phyloP scores from a whole-genome alignment of 2,888 invertebrate genomes.

The Acanthosoma haemorrhoidale region DNA sequence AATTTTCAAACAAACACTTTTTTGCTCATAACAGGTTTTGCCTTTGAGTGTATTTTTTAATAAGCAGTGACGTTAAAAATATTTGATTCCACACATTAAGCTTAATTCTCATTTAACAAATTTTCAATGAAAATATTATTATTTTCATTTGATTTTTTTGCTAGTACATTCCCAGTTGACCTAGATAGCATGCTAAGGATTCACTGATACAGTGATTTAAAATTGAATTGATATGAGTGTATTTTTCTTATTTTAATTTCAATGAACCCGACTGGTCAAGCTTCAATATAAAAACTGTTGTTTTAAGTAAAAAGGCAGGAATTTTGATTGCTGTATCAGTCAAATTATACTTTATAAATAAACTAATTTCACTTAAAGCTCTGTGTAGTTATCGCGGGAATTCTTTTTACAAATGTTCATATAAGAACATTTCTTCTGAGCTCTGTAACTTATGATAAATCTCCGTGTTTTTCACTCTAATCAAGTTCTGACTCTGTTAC shows the following conservation, averaged over 20 bases:
- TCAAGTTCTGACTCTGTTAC: constrained; percentile 26
- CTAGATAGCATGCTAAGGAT: no score
- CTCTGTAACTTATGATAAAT: background rate
- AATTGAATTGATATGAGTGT: background rate
- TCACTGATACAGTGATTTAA: constrained; percentile 12
- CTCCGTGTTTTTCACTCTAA: background rate
- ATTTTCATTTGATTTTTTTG: background rate
- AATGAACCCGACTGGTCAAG: background rate
- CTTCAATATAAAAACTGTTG: background rate
- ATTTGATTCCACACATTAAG: no score
- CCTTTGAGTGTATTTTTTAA: background rate
- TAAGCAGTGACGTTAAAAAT: no score
- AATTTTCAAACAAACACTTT: background rate
- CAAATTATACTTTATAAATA: constrained; percentile 2
- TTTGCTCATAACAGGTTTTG: background rate
- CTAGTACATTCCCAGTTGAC: no score
- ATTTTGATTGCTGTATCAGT: constrained; percentile 20
- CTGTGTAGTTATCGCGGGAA: background rate
- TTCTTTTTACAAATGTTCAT: background rate
- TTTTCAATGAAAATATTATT: background rate
- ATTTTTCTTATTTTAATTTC: background rate
- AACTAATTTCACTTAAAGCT: background rate
- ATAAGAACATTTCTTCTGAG: background rate
- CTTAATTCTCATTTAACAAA: no score
- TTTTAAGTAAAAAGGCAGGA: constrained; percentile 15